Conservation (phyloP, 2,888 invertebrate species). For the Eristalis pertinax region DNA sequence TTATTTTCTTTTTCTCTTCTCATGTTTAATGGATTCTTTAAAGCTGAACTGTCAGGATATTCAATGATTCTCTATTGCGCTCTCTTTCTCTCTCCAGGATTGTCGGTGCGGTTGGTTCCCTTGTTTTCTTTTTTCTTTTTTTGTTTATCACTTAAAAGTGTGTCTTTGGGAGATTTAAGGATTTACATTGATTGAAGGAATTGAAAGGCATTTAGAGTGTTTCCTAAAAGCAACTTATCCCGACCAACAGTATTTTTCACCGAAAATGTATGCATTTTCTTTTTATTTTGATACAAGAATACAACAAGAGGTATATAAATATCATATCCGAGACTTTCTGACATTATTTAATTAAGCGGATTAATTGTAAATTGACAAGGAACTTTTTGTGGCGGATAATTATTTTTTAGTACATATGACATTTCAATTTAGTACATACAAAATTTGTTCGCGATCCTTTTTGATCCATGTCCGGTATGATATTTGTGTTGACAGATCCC, state of each 20-base stretch:
- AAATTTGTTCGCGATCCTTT: no score
- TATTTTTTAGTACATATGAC: no score
- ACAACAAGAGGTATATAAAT: no score
- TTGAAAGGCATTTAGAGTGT: conserved; percentile 38
- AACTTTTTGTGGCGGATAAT: no score
- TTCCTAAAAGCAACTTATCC: conserved; percentile 2
- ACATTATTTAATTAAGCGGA: no score
- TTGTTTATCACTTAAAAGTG: conserved; percentile 36
- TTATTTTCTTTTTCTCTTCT: conserved; percentile 59
- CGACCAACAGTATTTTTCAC: not conserved
- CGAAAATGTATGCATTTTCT: not conserved
- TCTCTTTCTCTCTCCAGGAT: not conserved
- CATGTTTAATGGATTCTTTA: conserved; percentile 66
- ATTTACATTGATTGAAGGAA: conserved; percentile 32
- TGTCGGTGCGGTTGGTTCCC: not conserved
- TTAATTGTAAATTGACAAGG: no score
- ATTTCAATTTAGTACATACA: no score
- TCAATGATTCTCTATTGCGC: conserved; percentile 24
- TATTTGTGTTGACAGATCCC: no score
- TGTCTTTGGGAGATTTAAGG: conserved; percentile 55
- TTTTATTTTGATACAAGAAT: no score
- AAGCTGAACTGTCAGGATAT: conserved; percentile 65
- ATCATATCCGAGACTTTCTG: no score
- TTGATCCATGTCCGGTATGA: no score
- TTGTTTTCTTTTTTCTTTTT: not conserved